Evolutionary conservation across 2,888 invertebrate genomes (phyloP).

Genomic region (Caenorhabditis imperialis): DNA sequence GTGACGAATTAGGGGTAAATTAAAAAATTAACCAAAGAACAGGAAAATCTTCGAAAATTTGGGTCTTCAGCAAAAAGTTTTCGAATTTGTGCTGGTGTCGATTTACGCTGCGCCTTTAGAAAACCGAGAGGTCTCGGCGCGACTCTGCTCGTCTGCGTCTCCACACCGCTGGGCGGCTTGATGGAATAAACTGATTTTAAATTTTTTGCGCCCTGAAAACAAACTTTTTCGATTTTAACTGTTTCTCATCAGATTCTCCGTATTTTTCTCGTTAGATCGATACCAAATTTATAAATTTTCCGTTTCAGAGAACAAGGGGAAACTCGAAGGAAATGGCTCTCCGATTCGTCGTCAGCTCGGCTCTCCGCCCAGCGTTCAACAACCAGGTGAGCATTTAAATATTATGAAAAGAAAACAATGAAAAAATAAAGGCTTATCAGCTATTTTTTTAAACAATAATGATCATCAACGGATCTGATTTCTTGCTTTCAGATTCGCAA

Average conservation of each 20-base stretch:
- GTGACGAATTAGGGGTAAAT: neutral
- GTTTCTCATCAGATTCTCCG: neutral
- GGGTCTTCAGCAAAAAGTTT: slow-evolving; percentile 1
- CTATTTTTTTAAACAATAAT: slow-evolving; percentile 1
- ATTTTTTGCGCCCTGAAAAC: slow-evolving; percentile 10
- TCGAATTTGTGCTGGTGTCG: slow-evolving; percentile 1
- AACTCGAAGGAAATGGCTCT: slow-evolving; percentile 59
- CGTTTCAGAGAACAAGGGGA: slow-evolving; percentile 56
- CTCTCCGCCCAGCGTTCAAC: slow-evolving; percentile 58
- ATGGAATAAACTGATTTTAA: slow-evolving; percentile 29
- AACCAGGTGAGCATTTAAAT: slow-evolving; percentile 46
- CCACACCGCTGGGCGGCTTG: slow-evolving; percentile 52
- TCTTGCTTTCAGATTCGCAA: slow-evolving; percentile 58
- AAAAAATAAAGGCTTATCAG: neutral
- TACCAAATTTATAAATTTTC: slow-evolving; percentile 2
- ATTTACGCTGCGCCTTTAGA: slow-evolving; percentile 56
- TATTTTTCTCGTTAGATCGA: slow-evolving; percentile 8
- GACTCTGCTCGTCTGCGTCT: slow-evolving; percentile 42
- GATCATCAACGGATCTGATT: too few relatives aligned
- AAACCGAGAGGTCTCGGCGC: slow-evolving; percentile 34
- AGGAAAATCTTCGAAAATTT: neutral
- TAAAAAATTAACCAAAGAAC: slow-evolving; percentile 1
- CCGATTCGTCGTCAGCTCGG: slow-evolving; percentile 55
- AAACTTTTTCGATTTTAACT: neutral
- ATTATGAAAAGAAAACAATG: neutral